Evolutionary conservation across 2,888 invertebrate genomes (phyloP).

Genomic region (Cancer borealis): DNA sequence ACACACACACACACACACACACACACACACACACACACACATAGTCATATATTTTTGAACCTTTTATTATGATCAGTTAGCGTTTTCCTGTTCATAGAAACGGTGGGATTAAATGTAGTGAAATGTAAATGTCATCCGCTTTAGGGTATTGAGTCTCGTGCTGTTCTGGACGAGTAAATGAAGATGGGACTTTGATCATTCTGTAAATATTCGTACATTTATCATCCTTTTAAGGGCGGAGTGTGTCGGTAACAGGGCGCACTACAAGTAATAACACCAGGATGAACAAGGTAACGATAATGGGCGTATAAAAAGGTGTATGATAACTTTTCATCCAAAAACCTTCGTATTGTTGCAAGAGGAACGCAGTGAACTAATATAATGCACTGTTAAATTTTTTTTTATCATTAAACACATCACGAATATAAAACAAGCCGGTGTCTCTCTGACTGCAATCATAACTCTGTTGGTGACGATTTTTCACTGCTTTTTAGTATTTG

Average conservation of each 20-base stretch:
- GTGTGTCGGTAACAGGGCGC: not conserved
- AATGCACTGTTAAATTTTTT: not conserved
- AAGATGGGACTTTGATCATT: not conserved
- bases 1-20: constrained; percentile 20
- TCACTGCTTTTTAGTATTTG: not conserved
- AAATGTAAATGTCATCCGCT: not conserved
- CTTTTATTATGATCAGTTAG: not conserved
- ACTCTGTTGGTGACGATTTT: not conserved
- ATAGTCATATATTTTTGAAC: not conserved
- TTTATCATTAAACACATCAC: not conserved
- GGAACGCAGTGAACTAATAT: not conserved
- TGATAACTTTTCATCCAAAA: not conserved
- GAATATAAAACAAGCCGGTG: not conserved
- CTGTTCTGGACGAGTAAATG: not conserved
- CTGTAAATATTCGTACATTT: not conserved
- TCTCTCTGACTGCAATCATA: not conserved
- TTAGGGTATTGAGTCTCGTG: not conserved
- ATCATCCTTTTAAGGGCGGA: not conserved
- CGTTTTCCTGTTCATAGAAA: not conserved
- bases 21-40: constrained; percentile 1
- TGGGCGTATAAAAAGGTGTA: not conserved
- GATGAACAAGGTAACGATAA: not conserved
- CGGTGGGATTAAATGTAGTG: constrained; percentile 6
- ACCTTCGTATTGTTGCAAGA: not conserved
- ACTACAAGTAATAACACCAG: not conserved